Evolutionary conservation across 2,888 invertebrate species (phyloP).

Genomic region (Zootermopsis nevadensis): DNA sequence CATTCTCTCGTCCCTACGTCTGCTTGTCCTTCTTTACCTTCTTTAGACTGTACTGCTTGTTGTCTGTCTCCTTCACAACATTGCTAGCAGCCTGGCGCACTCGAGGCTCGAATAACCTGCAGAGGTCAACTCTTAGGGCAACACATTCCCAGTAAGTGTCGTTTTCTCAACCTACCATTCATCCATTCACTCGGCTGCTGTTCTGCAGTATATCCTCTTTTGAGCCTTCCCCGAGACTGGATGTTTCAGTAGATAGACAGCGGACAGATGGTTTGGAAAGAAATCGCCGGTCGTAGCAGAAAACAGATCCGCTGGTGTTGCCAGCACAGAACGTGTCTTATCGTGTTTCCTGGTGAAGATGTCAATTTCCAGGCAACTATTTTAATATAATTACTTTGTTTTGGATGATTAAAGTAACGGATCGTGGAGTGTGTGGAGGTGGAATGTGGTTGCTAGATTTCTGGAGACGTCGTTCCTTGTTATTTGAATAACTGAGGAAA

Average conservation of each 20-base stretch:
- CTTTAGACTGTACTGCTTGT: too few relatives aligned
- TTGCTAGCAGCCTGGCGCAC: not conserved
- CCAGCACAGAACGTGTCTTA: too few relatives aligned
- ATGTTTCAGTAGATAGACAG: too few relatives aligned
- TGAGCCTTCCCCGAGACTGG: not conserved
- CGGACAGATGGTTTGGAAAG: not conserved
- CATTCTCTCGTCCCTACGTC: not conserved
- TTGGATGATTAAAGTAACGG: too few relatives aligned
- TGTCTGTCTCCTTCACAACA: not conserved
- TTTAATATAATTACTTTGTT: not conserved
- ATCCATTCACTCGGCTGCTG: not conserved
- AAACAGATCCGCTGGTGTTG: not conserved
- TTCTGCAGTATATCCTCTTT: not conserved
- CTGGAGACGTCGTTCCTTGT: too few relatives aligned
- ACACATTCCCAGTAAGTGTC: slow-evolving; percentile 28
- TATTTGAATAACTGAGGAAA: too few relatives aligned
- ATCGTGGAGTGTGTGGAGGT: too few relatives aligned
- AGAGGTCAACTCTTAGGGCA: not conserved
- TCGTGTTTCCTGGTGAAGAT: too few relatives aligned
- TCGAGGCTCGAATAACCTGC: not conserved
- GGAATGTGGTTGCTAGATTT: too few relatives aligned
- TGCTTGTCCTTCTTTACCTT: not conserved
- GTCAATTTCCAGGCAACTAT: not conserved
- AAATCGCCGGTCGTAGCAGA: not conserved
- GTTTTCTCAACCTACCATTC: not conserved